Conservation (phyloP, 2,113 vertebrate species). For the Peromyscus californicus region DNA sequence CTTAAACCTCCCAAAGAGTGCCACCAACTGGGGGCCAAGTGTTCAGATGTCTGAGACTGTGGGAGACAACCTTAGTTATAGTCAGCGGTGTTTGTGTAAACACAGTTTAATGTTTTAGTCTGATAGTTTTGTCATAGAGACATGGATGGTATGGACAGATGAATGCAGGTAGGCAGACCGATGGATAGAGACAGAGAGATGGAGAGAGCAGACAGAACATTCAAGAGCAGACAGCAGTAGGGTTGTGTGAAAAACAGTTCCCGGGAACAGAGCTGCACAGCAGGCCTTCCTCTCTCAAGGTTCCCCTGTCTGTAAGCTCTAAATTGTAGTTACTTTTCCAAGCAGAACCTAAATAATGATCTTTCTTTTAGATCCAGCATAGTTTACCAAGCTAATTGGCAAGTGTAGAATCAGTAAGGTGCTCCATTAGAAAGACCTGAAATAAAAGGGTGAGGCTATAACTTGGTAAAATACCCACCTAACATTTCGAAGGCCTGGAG, state of each 20-base stretch:
- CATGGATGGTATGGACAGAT: background rate
- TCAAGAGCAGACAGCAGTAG: background rate
- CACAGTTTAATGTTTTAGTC: constrained; percentile 17
- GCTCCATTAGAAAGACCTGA: constrained; percentile 38
- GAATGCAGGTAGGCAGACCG: background rate
- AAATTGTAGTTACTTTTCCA: background rate
- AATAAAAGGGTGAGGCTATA: background rate
- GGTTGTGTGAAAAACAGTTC: background rate
- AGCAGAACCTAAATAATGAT: constrained; percentile 15
- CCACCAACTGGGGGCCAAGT: background rate
- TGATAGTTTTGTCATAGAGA: background rate
- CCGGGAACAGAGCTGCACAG: background rate
- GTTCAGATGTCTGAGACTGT: background rate
- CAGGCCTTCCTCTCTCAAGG: background rate
- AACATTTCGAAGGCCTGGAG: background rate
- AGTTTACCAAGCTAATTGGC: background rate
- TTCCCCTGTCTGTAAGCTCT: background rate
- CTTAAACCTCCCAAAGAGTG: background rate
- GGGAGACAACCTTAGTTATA: background rate
- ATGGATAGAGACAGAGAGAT: background rate
- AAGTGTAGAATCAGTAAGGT: constrained; percentile 32
- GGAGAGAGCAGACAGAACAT: background rate
- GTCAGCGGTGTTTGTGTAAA: background rate
- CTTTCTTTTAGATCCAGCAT: background rate
- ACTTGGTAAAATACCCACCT: background rate